Conservation (phyloP, 2,113 vertebrate species). For the Tapirus terrestris region DNA sequence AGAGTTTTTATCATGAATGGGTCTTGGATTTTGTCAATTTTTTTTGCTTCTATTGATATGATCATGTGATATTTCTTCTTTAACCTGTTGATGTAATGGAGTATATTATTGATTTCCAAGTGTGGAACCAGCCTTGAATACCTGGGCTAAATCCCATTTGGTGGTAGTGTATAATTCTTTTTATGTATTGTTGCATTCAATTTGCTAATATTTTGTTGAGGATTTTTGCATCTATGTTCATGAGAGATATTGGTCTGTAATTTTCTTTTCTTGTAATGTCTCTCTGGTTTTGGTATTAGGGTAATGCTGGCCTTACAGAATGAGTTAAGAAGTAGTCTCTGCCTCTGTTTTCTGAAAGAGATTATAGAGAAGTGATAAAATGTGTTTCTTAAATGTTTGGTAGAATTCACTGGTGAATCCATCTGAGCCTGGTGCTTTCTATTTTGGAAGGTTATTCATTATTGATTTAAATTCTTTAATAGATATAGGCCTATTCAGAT, state of each 20-base stretch:
- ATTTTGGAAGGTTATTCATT: not conserved
- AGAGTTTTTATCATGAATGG: not conserved
- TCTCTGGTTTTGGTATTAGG: not conserved
- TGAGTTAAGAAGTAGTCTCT: not conserved
- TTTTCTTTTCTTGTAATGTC: not conserved
- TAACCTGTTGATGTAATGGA: not conserved
- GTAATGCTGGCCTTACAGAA: not conserved
- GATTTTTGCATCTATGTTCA: not conserved
- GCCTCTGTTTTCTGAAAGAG: not conserved
- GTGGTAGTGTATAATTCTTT: not conserved
- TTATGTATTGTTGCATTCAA: not conserved
- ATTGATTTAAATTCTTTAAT: slow-evolving; percentile 15
- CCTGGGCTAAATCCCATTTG: not conserved
- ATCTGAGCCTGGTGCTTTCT: not conserved
- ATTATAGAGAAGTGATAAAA: not conserved
- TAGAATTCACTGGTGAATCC: not conserved
- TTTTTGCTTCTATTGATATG: not conserved
- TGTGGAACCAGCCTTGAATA: not conserved
- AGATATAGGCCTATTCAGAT: not conserved
- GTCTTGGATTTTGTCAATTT: slow-evolving; percentile 34
- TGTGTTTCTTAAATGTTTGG: not conserved
- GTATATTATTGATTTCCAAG: slow-evolving; percentile 31
- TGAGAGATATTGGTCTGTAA: not conserved
- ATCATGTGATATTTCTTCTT: not conserved
- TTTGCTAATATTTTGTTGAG: slow-evolving; percentile 23